A percentile compares a stretch with the other conserved stretches of the same genome.
These are phyloP conservation scores for Mythimna impura DNA, from an alignment of 2,888 invertebrate genomes.

Conservation along the genomic window DNA sequence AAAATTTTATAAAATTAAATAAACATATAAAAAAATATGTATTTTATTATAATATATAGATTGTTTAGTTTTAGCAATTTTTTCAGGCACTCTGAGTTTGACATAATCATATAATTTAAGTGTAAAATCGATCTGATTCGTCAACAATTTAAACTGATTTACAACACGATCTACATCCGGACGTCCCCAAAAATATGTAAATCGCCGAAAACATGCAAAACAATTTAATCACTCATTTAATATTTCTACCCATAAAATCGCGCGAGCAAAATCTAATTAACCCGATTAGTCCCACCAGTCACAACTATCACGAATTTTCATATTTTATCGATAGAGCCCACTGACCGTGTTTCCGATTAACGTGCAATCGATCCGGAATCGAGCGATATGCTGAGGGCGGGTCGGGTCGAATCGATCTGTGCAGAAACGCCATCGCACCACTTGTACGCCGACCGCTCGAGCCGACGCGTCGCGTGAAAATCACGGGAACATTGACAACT, in stretches of 20 bases:
- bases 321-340: constrained; percentile 62
- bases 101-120: too few species aligned
- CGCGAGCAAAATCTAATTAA: constrained; percentile 54
- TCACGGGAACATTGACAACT: constrained; percentile 56
- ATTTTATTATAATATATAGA: too few species aligned
- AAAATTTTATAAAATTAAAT: too few species aligned
- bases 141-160: background rate
- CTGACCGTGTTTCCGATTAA: constrained; percentile 64
- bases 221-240: constrained; percentile 19
- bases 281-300: constrained; percentile 56
- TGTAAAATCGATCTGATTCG: too few species aligned
- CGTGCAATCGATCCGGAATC: constrained; percentile 64
- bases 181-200: constrained; percentile 36
- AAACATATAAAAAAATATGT: too few species aligned
- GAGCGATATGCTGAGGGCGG: constrained; percentile 67
- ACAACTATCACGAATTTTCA: constrained; percentile 62
- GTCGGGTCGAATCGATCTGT: constrained; percentile 64
- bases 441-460: constrained; percentile 63
- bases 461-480: constrained; percentile 64
- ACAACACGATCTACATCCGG: constrained; percentile 5
- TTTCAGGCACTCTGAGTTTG: too few species aligned
- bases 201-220: constrained; percentile 17
- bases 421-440: constrained; percentile 64
- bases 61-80: too few species aligned
- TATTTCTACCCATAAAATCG: constrained; percentile 22